Base-by-base conservation (phyloP, 2,797 vertebrate species). In the Pagetopsis macropterus region DNA sequence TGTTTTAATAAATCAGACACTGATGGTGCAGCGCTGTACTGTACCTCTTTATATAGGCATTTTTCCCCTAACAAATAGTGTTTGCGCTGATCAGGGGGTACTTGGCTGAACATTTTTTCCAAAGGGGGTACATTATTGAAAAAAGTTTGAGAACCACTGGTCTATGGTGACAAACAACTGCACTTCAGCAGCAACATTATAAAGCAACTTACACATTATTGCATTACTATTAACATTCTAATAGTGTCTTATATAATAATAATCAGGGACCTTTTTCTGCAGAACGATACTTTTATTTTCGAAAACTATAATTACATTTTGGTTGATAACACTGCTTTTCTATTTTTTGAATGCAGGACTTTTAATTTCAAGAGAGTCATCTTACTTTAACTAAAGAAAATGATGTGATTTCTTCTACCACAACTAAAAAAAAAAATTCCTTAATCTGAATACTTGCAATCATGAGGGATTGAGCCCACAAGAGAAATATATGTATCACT, bases 141-240 rank as follows among this genome's bases (percentile, higher is more conserved):
- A 21, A 21, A 21, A 21, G 21, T 21, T 21, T 21, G 21, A 21
- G 2, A 21, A 21, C 21, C 21, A 21, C 21, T 21, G 21, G 21
- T 21, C 21, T 37, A 37, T 49, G 37, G 27, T 23, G 31, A 14
- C 59, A 65, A 51, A 37, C 14, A 19, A 37, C 45, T 31, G 31
- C 17, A 33, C 19, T 12, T 55, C 27, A 69, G 37, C 56, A 40
- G 4, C 12, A 63, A 3, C 15, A 23, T 40, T 55, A 51, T 51
- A 49, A 55, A 65, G 6, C 41, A 52, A 3, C n/a, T 8, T 81
- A 12, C 54, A 64, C 21, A 52, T 54, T 27, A 13, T 56, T 73
- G 65, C 50, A 76, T 69, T 55, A 60, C 40, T 48, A 51, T 67
- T 54, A 41, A 13, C 44, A 62, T 51, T 46, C 5, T 13, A 21